Evolutionary conservation across 2,797 vertebrate species (phyloP), one percentile per base, ranked within the genome.

Genomic region (Lithobates sylvaticus): DNA sequence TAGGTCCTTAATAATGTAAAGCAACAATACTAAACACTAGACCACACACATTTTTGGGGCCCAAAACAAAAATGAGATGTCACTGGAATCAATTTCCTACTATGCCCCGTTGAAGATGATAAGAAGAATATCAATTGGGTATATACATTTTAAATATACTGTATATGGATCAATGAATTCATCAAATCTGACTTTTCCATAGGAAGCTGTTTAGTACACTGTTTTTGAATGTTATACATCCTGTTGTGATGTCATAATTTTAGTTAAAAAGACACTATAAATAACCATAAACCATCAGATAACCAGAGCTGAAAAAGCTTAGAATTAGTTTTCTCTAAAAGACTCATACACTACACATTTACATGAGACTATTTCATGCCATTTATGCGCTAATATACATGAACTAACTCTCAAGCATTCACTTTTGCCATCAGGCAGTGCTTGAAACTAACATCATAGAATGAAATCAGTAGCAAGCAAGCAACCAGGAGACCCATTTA

Each of bases 401-500:
- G 50, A 86, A 72, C 79, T 64, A 82, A 82, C 29, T 83, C 58
- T 78, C 67, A 73, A 78, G 68, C 75, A 87, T 78, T 78, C 69
- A 54, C 58, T 79, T 79, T 74, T 79, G 58, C 70, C 44, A 86
- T 76, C 65, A 86, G 44, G 21, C 58, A 68, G 73, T 87, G 76
- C 73, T 72, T 74, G 81, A 64, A 42, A 74, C 80, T 68, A 71
- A 74, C 80, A 78, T 74, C 34, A 65, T 42, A 83, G 75, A 87
- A 87, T 87, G 27, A 87, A 87, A 87, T 87, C 75, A 87, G 69
- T 27, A 78, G 58, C 69, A 75, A 68, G 50, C 76, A 78, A 12
- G 81, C 79, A 86, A 82, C 85, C 74, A 77, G 67, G 61, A 86
- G 71, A 69, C 76, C 82, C 81, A 87, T 83, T 83, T 87, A 79